These are phyloP conservation scores for Augiades crinisus DNA, from an alignment of 2,888 invertebrate species.

Conservation along the genomic window DNA sequence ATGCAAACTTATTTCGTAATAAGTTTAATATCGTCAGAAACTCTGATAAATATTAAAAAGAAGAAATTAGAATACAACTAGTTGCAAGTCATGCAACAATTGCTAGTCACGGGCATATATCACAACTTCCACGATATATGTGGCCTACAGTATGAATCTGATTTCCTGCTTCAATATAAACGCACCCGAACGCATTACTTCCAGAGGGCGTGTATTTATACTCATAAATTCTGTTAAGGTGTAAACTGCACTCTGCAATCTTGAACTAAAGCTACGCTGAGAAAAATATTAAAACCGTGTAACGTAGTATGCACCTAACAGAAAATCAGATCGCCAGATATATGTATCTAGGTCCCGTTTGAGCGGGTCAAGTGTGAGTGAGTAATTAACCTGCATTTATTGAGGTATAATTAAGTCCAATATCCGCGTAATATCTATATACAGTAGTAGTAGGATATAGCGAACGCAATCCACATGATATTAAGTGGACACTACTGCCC, in stretches of 20 bases:
- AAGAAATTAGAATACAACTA: too few species aligned
- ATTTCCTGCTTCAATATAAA: conserved; percentile 1
- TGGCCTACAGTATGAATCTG: background rate
- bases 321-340: background rate
- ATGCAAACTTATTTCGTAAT: too few species aligned
- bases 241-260: conserved; percentile 17
- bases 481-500: background rate
- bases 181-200: conserved; percentile 18
- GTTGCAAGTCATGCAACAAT: too few species aligned
- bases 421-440: background rate
- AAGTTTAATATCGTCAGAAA: too few species aligned
- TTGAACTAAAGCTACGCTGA: conserved; percentile 2
- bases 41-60: too few species aligned
- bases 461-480: background rate
- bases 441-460: background rate
- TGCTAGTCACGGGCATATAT: too few species aligned
- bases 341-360: background rate
- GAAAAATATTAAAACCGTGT: background rate
- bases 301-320: background rate
- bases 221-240: conserved; percentile 21
- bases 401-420: background rate
- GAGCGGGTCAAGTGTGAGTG: background rate
- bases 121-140: too few species aligned
- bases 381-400: background rate
- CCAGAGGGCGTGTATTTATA: conserved; percentile 6